These are phyloP conservation scores for Phenganax stokvisi DNA, from an alignment of 92 coral and sea anemone genomes.

Conservation along the genomic window DNA sequence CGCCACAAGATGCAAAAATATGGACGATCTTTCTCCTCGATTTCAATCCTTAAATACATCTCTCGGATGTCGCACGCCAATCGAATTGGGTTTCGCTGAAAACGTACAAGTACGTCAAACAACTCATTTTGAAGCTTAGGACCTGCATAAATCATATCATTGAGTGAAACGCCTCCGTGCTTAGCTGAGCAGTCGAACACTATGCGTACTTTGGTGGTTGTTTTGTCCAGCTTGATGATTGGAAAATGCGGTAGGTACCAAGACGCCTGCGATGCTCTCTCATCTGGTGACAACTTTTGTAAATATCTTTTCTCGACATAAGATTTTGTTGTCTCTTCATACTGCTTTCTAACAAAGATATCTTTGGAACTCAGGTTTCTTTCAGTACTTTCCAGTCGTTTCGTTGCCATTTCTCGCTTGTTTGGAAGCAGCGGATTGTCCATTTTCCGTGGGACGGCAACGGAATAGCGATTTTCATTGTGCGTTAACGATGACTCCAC, in stretches of 20 bases:
- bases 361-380: slow-evolving; percentile 16
- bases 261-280: not conserved
- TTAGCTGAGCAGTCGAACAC: slow-evolving; percentile 40
- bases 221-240: slow-evolving; percentile 48
- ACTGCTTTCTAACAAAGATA: slow-evolving; percentile 8
- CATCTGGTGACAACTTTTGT: slow-evolving; percentile 13
- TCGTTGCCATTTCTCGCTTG: slow-evolving; percentile 28
- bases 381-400: slow-evolving; percentile 28
- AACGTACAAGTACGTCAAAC: slow-evolving; percentile 36
- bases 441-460: slow-evolving; percentile 28
- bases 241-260: slow-evolving; percentile 54
- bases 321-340: not conserved
- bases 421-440: slow-evolving; percentile 3
- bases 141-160: slow-evolving; percentile 40
- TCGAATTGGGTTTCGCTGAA: slow-evolving; percentile 39
- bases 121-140: slow-evolving; percentile 5
- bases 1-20: slow-evolving; percentile 48
- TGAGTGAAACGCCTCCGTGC: slow-evolving; percentile 33
- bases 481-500: slow-evolving; percentile 18
- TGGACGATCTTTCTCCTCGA: slow-evolving; percentile 39
- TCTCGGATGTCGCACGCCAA: slow-evolving; percentile 50
- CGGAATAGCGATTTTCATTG: slow-evolving; percentile 10
- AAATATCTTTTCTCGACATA: not conserved
- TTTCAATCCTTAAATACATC: slow-evolving; percentile 47
- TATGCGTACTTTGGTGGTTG: slow-evolving; percentile 51